Evolutionary conservation across 2,113 vertebrate genomes (phyloP).

Genomic region (Neomonachus schauinslandi): DNA sequence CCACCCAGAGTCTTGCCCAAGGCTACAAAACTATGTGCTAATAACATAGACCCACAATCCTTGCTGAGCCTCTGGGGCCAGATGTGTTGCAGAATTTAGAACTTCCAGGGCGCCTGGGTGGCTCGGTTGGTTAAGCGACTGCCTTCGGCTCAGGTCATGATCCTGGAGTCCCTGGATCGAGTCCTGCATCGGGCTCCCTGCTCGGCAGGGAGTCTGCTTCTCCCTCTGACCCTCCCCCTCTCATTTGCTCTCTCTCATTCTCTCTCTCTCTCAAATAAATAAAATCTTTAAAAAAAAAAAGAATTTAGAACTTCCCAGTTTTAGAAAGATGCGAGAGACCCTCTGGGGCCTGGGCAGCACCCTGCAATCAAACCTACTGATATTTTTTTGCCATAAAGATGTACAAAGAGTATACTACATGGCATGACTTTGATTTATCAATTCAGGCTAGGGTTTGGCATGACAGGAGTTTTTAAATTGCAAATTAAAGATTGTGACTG

Average conservation of each 20-base stretch:
- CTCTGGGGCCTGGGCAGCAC: not conserved
- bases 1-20: not conserved
- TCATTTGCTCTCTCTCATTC: no score
- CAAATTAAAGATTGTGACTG: not conserved
- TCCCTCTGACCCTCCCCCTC: no score
- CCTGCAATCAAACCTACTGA: not conserved
- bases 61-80: not conserved
- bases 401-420: not conserved
- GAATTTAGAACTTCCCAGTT: not conserved
- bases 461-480: not conserved
- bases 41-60: not conserved
- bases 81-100: not conserved
- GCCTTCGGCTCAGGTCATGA: no score
- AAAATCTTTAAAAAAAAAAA: not conserved
- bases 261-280: no score
- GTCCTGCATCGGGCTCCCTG: no score
- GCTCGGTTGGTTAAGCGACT: no score
- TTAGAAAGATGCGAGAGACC: not conserved
- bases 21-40: not conserved
- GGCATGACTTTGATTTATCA: not conserved
- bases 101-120: not conserved
- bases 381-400: slow-evolving; percentile 11
- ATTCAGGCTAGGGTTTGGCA: not conserved
- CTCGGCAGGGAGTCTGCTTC: no score
- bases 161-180: no score